A percentile compares a stretch with the other conserved stretches of the same genome.
Conservation (phyloP, 2,113 vertebrate species). For the Miniopterus natalensis region DNA sequence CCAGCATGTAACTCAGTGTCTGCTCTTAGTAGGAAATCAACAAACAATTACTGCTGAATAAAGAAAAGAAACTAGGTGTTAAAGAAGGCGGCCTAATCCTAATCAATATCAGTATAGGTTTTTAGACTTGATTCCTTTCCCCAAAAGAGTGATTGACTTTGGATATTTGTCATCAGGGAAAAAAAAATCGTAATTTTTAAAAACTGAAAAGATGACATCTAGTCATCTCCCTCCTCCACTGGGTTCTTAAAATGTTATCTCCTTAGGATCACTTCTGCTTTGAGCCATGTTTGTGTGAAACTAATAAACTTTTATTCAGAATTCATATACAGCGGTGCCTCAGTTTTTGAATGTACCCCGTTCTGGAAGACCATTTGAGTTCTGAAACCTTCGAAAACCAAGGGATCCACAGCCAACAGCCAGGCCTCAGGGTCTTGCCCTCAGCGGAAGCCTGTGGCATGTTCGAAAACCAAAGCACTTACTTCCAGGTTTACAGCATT, state of each 20-base stretch:
- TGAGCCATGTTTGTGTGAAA: constrained; percentile 24
- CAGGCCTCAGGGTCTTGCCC: too few relatives aligned
- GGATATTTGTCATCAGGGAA: not conserved
- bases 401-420: too few relatives aligned
- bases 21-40: not conserved
- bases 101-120: not conserved
- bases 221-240: not conserved
- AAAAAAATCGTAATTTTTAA: not conserved
- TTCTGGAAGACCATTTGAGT: too few relatives aligned
- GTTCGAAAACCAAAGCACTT: too few relatives aligned
- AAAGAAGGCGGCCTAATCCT: not conserved
- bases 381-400: too few relatives aligned
- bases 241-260: not conserved
- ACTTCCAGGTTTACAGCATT: too few relatives aligned
- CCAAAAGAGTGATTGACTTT: not conserved
- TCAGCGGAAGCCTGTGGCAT: too few relatives aligned
- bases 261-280: not conserved
- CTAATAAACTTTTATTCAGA: not conserved
- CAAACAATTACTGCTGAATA: not conserved
- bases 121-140: not conserved
- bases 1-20: not conserved
- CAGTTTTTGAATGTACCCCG: too few relatives aligned
- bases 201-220: not conserved
- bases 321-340: not conserved
- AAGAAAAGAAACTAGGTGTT: not conserved